Percentiles rank a stretch among this genome's conserved stretches.
Evolutionary conservation across 2,888 invertebrate species (phyloP).

Genomic region (Andrena camellia): DNA sequence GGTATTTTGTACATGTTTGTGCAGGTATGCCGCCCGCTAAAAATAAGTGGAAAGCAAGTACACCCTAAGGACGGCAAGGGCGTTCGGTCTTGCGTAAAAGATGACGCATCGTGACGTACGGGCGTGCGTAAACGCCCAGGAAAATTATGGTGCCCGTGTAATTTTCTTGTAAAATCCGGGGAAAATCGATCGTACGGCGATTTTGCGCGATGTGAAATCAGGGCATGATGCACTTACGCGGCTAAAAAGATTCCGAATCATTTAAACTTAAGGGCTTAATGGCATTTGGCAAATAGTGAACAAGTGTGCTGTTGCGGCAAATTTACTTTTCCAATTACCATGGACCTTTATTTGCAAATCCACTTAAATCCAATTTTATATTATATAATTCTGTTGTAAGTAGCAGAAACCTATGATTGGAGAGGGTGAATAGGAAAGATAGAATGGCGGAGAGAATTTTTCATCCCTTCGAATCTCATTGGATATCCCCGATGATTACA

Average conservation of each 20-base stretch:
- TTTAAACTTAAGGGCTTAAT: too few species aligned
- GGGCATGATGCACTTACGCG: not conserved
- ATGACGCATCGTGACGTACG: slow-evolving; percentile 40
- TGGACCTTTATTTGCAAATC: not conserved
- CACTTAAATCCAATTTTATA: too few species aligned
- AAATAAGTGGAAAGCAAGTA: slow-evolving; percentile 55
- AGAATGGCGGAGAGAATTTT: not conserved
- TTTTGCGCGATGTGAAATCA: slow-evolving; percentile 8
- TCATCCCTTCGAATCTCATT: not conserved
- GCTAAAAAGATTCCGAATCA: not conserved
- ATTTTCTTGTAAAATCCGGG: slow-evolving; percentile 39
- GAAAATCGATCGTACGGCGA: slow-evolving; percentile 34
- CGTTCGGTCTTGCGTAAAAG: slow-evolving; percentile 24
- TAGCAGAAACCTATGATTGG: too few species aligned
- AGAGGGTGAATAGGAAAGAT: too few species aligned
- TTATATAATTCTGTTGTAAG: too few species aligned
- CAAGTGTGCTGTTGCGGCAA: too few species aligned
- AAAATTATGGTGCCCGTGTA: slow-evolving; percentile 42
- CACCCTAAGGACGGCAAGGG: slow-evolving; percentile 29
- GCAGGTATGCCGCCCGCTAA: slow-evolving; percentile 1
- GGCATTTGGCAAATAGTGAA: too few species aligned
- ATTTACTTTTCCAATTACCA: not conserved
- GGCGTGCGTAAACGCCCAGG: slow-evolving; percentile 28
- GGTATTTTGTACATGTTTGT: slow-evolving; percentile 11
- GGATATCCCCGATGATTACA: too few species aligned